Evolutionary conservation across 2,113 vertebrate genomes (phyloP).

Genomic region (Gulo gulo): DNA sequence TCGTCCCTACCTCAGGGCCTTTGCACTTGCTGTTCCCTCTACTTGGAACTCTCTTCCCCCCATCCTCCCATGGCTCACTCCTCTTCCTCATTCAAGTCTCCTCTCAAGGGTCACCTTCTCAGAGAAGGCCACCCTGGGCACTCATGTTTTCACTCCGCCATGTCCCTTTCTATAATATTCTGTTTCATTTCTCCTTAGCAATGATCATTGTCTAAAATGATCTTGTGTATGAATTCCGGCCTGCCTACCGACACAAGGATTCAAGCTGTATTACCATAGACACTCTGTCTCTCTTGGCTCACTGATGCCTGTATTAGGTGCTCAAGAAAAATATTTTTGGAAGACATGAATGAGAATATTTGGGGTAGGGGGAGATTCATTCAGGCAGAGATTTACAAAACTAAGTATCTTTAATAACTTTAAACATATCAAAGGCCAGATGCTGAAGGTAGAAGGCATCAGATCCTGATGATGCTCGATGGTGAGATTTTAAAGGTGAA

Average conservation of each 20-base stretch:
- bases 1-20: background rate
- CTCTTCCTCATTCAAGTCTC: background rate
- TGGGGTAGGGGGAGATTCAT: background rate
- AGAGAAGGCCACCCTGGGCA: background rate
- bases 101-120: background rate
- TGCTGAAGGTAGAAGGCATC: background rate
- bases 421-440: background rate
- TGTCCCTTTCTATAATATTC: background rate
- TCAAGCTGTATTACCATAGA: no score
- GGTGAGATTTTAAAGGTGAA: background rate
- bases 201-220: background rate
- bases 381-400: background rate
- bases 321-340: slow-evolving; percentile 2
- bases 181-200: background rate
- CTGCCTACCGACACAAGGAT: background rate
- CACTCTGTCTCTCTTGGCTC: background rate
- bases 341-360: background rate
- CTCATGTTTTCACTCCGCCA: background rate
- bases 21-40: background rate
- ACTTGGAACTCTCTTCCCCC: background rate
- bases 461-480: background rate
- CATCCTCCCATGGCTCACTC: background rate
- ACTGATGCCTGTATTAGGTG: background rate
- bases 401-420: background rate
- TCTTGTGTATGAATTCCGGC: background rate